Evolutionary conservation across 2,888 invertebrate genomes (phyloP).

Genomic region (Bhutanitis thaidina): DNA sequence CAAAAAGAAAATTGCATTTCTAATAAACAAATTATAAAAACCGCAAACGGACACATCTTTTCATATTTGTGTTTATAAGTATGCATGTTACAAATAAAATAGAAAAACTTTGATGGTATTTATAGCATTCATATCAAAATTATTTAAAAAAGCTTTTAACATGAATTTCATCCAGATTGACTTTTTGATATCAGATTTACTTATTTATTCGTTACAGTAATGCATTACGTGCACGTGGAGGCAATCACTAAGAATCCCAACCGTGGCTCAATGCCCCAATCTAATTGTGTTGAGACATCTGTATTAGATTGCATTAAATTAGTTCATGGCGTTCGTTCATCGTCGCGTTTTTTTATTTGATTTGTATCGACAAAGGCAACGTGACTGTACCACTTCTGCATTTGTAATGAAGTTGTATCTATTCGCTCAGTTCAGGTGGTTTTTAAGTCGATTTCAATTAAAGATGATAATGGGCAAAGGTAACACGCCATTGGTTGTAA

Average conservation of each 20-base stretch:
- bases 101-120: too few species aligned
- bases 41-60: too few species aligned
- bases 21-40: too few species aligned
- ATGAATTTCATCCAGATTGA: too few species aligned
- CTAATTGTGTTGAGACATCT: slow-evolving; percentile 41
- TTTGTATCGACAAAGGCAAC: slow-evolving; percentile 44
- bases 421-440: slow-evolving; percentile 35
- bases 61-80: too few species aligned
- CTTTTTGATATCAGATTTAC: too few species aligned
- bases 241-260: slow-evolving; percentile 12
- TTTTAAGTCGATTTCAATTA: slow-evolving; percentile 62
- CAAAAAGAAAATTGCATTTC: too few species aligned
- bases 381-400: slow-evolving; percentile 38
- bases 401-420: slow-evolving; percentile 56
- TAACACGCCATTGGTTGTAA: slow-evolving; percentile 33
- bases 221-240: slow-evolving; percentile 1
- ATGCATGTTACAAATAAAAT: too few species aligned
- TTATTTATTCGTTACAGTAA: slow-evolving; percentile 1
- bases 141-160: too few species aligned
- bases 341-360: slow-evolving; percentile 43
- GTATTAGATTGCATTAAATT: slow-evolving; percentile 47
- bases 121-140: too few species aligned
- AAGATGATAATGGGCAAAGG: slow-evolving; percentile 55
- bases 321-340: slow-evolving; percentile 45
- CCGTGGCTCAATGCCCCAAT: slow-evolving; percentile 4